Base-by-base conservation (phyloP, 2,888 invertebrate genomes). In the Lysandra bellargus region DNA sequence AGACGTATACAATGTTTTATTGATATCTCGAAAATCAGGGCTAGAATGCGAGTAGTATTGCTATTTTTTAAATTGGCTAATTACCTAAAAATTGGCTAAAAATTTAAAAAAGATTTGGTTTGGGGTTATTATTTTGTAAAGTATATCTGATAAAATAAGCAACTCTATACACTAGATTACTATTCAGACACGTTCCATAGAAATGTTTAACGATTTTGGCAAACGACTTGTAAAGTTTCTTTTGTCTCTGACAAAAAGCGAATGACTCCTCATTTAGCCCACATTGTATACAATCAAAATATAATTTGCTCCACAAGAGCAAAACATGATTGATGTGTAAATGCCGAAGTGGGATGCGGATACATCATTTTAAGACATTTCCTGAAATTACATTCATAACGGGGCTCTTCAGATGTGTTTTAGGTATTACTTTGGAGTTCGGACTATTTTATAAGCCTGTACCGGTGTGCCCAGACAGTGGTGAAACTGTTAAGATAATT, bases 291-390 rank as follows among this genome's bases (percentile, higher is more conserved):
- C 17, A 53, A 76, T 75, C 76, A 76, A 57, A 76, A 76, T 33
- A 53, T 76, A 57, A 76, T 76, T 76, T 76, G 76, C 76, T 33
- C 76, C 53, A 30, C 75, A 57, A 49, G 44, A 75, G 53, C 75
- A 44, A 76, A 76, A 30, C 53, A 33, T 76, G 57, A 76, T 76
- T 76, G 53, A 76, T 76, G 76, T 30, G 14, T 53, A 49, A 14
- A 75, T 30, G 53, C 49, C 75, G 49, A 75, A 75, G 57, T 76
- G 76, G 76, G 76, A 12, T 33, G 76, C 76, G 76, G 76, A 76
- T 57, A 76, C 76, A 53, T 76, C 53, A 33, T 57, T 57, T 76
- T 76, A 76, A 53, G 76, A 53, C 49, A 76, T 76, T 76, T 53
- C 76, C 53, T 53, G 23, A 53, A 76, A 76, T 76, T 53, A 76